Evolutionary conservation across 92 coral and sea anemone species (phyloP), one percentile per base, ranked within the genome.

Genomic region (Epizoanthus rinbou): DNA sequence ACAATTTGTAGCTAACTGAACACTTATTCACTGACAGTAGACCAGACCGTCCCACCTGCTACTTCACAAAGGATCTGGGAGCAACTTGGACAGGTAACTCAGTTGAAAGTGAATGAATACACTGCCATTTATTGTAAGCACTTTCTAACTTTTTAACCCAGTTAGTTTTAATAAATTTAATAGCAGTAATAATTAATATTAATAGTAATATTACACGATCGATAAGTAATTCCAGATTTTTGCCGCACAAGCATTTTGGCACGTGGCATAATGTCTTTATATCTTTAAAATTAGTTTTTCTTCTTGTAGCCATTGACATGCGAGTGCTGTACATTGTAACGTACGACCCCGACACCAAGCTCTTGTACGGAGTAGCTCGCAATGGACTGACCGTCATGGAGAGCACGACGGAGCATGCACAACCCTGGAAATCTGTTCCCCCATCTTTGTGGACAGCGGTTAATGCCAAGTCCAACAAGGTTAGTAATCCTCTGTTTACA

Each of bases 21-120:
- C 50, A 43, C 50, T 43, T 43, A 43, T 43, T 43, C 50, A 21
- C 37, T 65, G 43, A 24, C 86, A 88, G 91, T 21, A 85, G 67
- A 57, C 37, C 22, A 10, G 56, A 28, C 50, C 57, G 72, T n/a
- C 41, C 89, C 15, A 66, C 57, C 0, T 89, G 92, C 52, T 86
- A 64, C 82, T 76, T 65, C 67, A 89, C 86, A 68, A 52, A 16
- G 3, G 76, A 89, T 60, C n/a, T 57, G 15, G 92, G 92, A 2
- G 8, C 11, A 1, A 66, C 89, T 8, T 89, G 92, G 92, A 85
- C 57, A 69, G 86, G 92, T 89, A 50, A 23, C 86, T 66, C 1
- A 2, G 28, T 25, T 21, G 23, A n/a, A 21, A 47, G 53, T 43
- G 35, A 68, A n/a, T n/a, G n/a, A n/a, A n/a, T n/a, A 28, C 14